These are phyloP conservation scores for Aleiodes sp. DNA, from an alignment of 1,140 invertebrate species.

Conservation along the genomic window DNA sequence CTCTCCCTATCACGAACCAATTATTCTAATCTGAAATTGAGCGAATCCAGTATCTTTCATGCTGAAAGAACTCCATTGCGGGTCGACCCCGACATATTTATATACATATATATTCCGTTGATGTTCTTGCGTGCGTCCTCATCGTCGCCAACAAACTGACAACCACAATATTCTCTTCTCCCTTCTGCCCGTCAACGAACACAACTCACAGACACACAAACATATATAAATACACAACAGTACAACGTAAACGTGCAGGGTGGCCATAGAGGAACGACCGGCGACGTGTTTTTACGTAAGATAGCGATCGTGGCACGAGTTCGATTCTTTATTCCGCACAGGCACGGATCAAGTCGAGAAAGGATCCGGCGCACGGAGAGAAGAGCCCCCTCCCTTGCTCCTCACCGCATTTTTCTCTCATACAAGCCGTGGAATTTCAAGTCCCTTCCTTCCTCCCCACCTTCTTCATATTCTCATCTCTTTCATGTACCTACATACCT, in stretches of 20 bases:
- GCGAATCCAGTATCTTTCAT: too few relatives aligned
- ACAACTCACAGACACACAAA: neutral
- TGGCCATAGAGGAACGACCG: constrained; percentile 31
- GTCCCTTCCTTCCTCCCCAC: neutral
- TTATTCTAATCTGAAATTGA: neutral
- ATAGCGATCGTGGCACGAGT: constrained; percentile 39
- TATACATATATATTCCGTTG: neutral
- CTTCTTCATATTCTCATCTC: neutral
- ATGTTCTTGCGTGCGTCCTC: constrained; percentile 4
- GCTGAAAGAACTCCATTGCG: neutral
- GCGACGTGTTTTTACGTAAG: constrained; percentile 39
- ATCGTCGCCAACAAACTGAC: neutral
- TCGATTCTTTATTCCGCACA: constrained; percentile 43
- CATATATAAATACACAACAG: constrained; percentile 9
- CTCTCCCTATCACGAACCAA: too few relatives aligned
- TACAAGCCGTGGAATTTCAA: constrained; percentile 30
- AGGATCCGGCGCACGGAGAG: constrained; percentile 36
- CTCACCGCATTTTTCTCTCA: too few relatives aligned
- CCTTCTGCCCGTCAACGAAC: neutral
- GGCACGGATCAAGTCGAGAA: constrained; percentile 39
- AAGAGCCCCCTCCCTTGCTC: neutral
- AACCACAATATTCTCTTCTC: neutral
- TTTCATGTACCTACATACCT: neutral
- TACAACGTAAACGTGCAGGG: constrained; percentile 32
- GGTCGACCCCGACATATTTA: too few relatives aligned